A percentile compares a stretch with the other conserved stretches of the same genome.
These are phyloP conservation scores for Botia almorhae DNA, from an alignment of 2,797 vertebrate species.

Conservation along the genomic window DNA sequence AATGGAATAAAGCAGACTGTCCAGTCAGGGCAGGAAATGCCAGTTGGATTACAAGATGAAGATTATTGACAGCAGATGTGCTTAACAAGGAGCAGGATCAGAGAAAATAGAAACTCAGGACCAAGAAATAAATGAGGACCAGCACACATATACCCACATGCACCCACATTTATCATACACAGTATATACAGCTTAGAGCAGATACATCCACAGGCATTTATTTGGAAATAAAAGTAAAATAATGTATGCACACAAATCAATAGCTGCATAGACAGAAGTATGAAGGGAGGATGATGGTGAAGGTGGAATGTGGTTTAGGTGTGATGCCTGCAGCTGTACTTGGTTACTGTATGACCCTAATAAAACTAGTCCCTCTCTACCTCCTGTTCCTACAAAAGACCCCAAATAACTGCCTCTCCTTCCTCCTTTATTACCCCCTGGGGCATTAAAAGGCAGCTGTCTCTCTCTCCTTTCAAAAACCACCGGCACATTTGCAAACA, in stretches of 20 bases:
- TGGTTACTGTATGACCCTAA: conserved; percentile 82
- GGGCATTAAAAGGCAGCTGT: conserved; percentile 85
- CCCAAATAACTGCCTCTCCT: conserved; percentile 67
- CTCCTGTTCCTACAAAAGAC: conserved; percentile 76
- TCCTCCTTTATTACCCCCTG: conserved; percentile 79
- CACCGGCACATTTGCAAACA: conserved; percentile 54
- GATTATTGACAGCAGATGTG: conserved; percentile 82
- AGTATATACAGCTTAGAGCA: not conserved
- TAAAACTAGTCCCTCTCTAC: conserved; percentile 68
- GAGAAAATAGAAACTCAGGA: conserved; percentile 60
- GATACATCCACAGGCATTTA: not conserved
- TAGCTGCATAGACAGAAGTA: conserved; percentile 32
- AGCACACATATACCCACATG: conserved; percentile 2
- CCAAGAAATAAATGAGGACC: conserved; percentile 55
- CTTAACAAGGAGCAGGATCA: conserved; percentile 70
- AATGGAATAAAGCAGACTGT: conserved; percentile 45
- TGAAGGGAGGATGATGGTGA: conserved; percentile 49
- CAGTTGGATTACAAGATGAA: conserved; percentile 72
- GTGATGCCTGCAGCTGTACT: conserved; percentile 75
- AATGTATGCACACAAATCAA: not conserved
- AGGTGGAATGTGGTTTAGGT: conserved; percentile 64
- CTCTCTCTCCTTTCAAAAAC: conserved; percentile 72
- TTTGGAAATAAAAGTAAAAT: too few species aligned
- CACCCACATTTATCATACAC: conserved; percentile 1
- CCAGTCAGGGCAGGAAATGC: conserved; percentile 76